Base-by-base conservation (phyloP, 2,888 invertebrate genomes). In the Sarcophaga subvicina region DNA sequence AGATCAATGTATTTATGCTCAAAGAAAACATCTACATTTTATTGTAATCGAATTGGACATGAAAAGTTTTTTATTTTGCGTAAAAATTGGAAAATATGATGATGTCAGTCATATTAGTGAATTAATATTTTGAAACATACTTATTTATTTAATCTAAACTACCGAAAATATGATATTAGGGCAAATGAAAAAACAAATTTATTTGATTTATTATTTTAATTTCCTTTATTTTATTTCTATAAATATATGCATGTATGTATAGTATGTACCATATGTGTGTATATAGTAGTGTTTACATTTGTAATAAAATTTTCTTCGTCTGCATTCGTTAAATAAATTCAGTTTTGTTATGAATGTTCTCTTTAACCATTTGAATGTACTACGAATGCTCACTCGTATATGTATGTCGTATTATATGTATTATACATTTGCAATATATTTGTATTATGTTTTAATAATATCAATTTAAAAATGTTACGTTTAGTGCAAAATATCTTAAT, bases 151-250 rank as follows among this genome's bases (percentile, higher is more conserved):
- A 37, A 37, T 37, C 37, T 37, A 37, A 37, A 6, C 6, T 37
- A 37, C 1, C 37, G 10, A 37, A 37, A 37, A 8, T 10, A 37
- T 37, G 8, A 37, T 37, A 37, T 37, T 37, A 37, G 8, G 8
- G 10, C 0, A 37, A 37, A 37, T 37, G 2, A 37, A 37, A 37
- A 37, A 10, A 37, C 2, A 37, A 8, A 37, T 37, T 37, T 37
- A 1, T 37, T 37, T 37, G 10, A 37, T 37, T 37, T 37, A 37
- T 37, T 37, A 37, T 37, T 37, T 37, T 80, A 63, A 82, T 79
- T 76, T 82, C 86, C 83, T 83, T 83, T 86, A 83, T 83, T 86
- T 83, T 75, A 80, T 80, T 69, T 76, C 27, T 83, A 80, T 83
- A 86, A 83, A 83, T 78, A 83, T 80, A 70, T 54, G 71, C 70